Percentiles rank a stretch among this genome's conserved stretches.
These are phyloP conservation scores for Ceramica pisi DNA, from an alignment of 2,888 invertebrate genomes.

Conservation along the genomic window DNA sequence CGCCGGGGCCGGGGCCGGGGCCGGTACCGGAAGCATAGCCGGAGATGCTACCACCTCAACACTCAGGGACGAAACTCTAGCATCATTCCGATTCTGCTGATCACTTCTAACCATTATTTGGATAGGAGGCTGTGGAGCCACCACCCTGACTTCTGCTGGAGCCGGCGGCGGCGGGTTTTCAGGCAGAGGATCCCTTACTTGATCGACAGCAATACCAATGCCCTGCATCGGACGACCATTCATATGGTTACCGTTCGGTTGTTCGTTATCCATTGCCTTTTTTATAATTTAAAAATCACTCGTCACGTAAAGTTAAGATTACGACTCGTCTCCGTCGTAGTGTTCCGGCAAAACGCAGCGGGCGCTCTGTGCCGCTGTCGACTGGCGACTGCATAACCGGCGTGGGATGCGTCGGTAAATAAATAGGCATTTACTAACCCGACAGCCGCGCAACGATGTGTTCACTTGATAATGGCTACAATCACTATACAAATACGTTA, in stretches of 20 bases:
- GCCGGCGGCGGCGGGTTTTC: not conserved
- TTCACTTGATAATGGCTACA: not conserved
- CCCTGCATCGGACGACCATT: not conserved
- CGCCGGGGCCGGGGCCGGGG: too few relatives aligned
- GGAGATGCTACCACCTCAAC: not conserved
- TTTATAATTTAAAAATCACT: not conserved
- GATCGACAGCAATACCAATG: not conserved
- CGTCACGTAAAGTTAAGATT: too few relatives aligned
- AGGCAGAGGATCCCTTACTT: not conserved
- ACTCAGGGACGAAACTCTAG: not conserved
- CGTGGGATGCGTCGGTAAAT: constrained; percentile 33
- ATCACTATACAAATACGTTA: not conserved
- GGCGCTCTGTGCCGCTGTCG: not conserved
- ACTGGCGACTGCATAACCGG: constrained; percentile 34
- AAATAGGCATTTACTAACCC: not conserved
- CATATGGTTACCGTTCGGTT: too few relatives aligned
- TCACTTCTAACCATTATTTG: not conserved
- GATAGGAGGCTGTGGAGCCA: not conserved
- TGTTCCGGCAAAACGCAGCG: constrained; percentile 26
- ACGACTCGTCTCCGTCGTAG: not conserved
- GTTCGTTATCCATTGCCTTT: constrained; percentile 7
- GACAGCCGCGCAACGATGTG: not conserved
- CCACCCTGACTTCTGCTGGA: not conserved
- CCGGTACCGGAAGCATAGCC: not conserved
- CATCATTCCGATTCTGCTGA: not conserved